Base-by-base conservation (phyloP, 35 echinoderm and acorn worm species). In the Apostichopus japonicus region DNA sequence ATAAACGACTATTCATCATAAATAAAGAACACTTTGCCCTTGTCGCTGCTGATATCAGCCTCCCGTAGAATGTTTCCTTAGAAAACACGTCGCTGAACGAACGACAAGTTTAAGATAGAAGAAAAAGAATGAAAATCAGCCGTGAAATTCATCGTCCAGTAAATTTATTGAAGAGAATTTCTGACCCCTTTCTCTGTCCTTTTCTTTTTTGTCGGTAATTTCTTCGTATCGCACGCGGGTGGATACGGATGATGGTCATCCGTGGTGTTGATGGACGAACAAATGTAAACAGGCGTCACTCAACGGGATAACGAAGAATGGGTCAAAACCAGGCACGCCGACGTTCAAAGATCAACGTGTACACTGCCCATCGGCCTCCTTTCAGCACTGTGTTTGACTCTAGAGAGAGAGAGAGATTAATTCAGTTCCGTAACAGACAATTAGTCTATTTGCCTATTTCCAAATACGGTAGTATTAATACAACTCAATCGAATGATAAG, bases 1-100 rank as follows among this genome's bases (percentile, higher is more conserved):
- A 75, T 75, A 75, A 75, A 75, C 71, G 71, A 75, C 71, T 75
- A 75, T 75, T 75, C 71, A 75, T n/a, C 71, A 75, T 75, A 75
- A 75, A 75, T 75, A 75, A 19, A 75, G 13, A 75, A 75, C 6
- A 75, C 11, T 19, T 75, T 10, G 57, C 71, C 71, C 22, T 23
- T n/a, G 71, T 19, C 71, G n/a, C 57, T 44, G 33, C 33, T 44
- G 57, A 14, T 75, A 75, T 19, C 71, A 19, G 33, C 4, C 8
- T 65, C 16, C 71, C n/a, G 17, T 23, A 75, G 71, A 75, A 75
- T 23, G 71, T n/a, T 75, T 19, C 71, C 71, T 75, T 75, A 19
- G 71, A 21, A 75, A 75, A 75, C 71, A 75, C 16, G 17, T 75
- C 17, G 16, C 63, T 19, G 3, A 4, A 44, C 33, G 33, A 44